phyloP scores from a whole-genome alignment of 1,140 invertebrate genomes.

The Drosophila sechellia region DNA sequence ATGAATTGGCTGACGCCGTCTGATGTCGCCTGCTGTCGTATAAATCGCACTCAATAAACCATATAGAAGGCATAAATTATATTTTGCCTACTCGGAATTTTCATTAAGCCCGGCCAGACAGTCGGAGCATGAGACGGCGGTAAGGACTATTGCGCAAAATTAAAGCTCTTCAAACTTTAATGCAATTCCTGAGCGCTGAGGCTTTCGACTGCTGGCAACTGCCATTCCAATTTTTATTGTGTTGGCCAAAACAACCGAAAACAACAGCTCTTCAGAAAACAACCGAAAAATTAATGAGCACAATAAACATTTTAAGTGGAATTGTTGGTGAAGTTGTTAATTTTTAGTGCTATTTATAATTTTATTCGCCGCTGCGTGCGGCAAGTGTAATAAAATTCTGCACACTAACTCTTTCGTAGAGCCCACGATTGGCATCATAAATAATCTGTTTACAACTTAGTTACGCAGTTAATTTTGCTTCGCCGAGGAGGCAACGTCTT shows the following conservation, averaged over 20 bases:
- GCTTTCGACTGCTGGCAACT: slow-evolving; percentile 19
- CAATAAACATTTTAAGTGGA: slow-evolving; percentile 83
- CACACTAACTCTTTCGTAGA: slow-evolving; percentile 30
- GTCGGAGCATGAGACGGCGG: slow-evolving; percentile 4
- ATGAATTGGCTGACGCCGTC: slow-evolving; percentile 60
- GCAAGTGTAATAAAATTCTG: slow-evolving; percentile 76
- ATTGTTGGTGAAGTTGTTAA: slow-evolving; percentile 82
- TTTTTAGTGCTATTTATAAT: slow-evolving; percentile 83
- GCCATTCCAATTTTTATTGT: slow-evolving; percentile 55
- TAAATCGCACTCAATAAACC: slow-evolving; percentile 82
- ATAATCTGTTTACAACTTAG: slow-evolving; percentile 82
- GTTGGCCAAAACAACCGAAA: slow-evolving; percentile 31
- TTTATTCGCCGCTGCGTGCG: slow-evolving; percentile 41
- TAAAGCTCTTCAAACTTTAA: slow-evolving; percentile 79
- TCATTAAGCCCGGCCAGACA: slow-evolving; percentile 61
- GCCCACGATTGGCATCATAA: slow-evolving; percentile 64
- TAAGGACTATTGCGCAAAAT: slow-evolving; percentile 43
- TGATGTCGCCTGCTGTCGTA: slow-evolving; percentile 67
- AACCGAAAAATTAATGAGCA: slow-evolving; percentile 79
- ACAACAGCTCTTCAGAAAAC: slow-evolving; percentile 61
- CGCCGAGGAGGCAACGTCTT: slow-evolving; percentile 9
- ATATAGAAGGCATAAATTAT: slow-evolving; percentile 79
- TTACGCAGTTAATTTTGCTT: slow-evolving; percentile 73
- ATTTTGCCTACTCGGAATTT: slow-evolving; percentile 68
- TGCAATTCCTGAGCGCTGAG: slow-evolving; percentile 52